phyloP scores from a whole-genome alignment of 2,797 vertebrate genomes.

The Coregonus sp. region DNA sequence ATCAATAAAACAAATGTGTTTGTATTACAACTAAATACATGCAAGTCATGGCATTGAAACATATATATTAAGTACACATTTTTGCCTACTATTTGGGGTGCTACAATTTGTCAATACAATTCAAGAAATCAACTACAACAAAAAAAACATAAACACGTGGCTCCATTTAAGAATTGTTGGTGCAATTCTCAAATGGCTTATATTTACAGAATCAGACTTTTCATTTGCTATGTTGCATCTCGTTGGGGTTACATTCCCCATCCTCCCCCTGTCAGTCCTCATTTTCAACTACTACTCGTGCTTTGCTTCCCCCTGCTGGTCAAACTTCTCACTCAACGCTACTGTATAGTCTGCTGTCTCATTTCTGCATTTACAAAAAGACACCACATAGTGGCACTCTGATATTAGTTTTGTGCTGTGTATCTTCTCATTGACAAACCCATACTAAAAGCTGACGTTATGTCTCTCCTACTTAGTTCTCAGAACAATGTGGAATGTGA shows the following conservation, averaged over 20 bases:
- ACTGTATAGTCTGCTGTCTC: slow-evolving; percentile 76
- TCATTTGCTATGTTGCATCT: slow-evolving; percentile 20
- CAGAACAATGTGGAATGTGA: slow-evolving; percentile 83
- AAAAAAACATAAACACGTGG: slow-evolving; percentile 17
- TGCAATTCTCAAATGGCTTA: slow-evolving; percentile 58
- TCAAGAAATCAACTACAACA: slow-evolving; percentile 31
- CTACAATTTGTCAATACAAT: slow-evolving; percentile 17
- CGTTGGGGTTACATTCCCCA: slow-evolving; percentile 31
- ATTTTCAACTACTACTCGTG: slow-evolving; percentile 55
- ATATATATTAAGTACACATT: neutral
- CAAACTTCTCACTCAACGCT: slow-evolving; percentile 51
- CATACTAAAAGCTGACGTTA: slow-evolving; percentile 42
- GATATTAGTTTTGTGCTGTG: slow-evolving; percentile 76
- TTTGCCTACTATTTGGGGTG: slow-evolving; percentile 20
- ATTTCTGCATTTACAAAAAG: slow-evolving; percentile 73
- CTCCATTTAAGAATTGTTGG: slow-evolving; percentile 49
- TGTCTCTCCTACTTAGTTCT: slow-evolving; percentile 81
- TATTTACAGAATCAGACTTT: slow-evolving; percentile 56
- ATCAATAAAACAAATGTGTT: neutral
- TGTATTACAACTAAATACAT: neutral
- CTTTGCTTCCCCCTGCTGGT: slow-evolving; percentile 73
- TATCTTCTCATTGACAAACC: slow-evolving; percentile 74
- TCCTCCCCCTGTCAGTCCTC: slow-evolving; percentile 52
- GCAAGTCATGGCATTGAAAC: neutral
- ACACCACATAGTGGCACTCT: slow-evolving; percentile 72